Conservation (phyloP, 2,113 vertebrate genomes). For the Cyprinodon variegatus region DNA sequence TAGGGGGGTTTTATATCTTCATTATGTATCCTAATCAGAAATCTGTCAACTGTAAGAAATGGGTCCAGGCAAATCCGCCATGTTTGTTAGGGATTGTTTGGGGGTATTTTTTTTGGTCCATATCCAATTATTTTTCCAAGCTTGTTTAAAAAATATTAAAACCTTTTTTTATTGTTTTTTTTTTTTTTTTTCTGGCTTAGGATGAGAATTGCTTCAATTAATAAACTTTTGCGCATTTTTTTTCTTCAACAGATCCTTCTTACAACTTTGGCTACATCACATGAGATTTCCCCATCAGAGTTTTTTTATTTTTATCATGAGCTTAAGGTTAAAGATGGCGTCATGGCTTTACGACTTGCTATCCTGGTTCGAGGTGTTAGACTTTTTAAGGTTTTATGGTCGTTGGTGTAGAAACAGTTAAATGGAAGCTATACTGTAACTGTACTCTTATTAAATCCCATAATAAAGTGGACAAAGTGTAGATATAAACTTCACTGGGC, state of each 20-base stretch:
- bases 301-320: conserved; percentile 3
- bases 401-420: conserved; percentile 10
- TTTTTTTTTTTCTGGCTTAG: not conserved
- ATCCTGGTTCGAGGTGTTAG: conserved; percentile 30
- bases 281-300: not conserved
- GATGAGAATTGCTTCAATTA: not conserved
- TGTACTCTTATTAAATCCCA: conserved; percentile 52
- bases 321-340: conserved; percentile 1
- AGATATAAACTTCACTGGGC: conserved; percentile 49
- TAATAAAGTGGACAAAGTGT: conserved; percentile 41
- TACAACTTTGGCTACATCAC: not conserved
- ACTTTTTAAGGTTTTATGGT: conserved; percentile 16
- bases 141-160: not conserved
- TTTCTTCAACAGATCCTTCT: not conserved
- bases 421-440: conserved; percentile 30
- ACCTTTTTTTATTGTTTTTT: not conserved
- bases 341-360: conserved; percentile 4
- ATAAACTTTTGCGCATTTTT: not conserved
- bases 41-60: conserved; percentile 36
- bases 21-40: conserved; percentile 17
- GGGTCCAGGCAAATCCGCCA: conserved; percentile 38
- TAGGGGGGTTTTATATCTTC: not conserved
- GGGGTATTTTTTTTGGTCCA: conserved; percentile 15
- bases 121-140: conserved; percentile 3
- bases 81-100: conserved; percentile 25